Evolutionary conservation across 2,113 vertebrate genomes (phyloP).

Genomic region (Myiopsitta monachus): DNA sequence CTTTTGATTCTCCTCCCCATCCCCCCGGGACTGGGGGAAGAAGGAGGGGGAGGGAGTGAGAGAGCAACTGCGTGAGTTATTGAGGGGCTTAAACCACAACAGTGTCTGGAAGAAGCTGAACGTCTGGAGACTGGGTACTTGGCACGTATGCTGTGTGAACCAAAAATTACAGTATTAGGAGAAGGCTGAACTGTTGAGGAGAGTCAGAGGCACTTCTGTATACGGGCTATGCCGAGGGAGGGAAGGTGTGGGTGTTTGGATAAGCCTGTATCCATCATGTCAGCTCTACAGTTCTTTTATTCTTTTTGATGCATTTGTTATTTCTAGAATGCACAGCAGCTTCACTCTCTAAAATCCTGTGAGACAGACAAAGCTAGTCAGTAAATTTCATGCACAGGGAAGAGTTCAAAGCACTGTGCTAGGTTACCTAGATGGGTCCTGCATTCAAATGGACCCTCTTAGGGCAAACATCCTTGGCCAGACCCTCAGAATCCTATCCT

Average conservation of each 20-base stretch:
- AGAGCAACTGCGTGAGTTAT: too few species aligned
- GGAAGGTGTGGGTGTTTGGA: background rate
- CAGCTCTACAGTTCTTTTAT: background rate
- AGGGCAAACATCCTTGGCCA: background rate
- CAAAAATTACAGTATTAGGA: background rate
- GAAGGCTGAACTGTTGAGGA: background rate
- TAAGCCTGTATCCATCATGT: background rate
- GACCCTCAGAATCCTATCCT: background rate
- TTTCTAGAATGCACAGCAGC: background rate
- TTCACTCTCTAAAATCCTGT: background rate
- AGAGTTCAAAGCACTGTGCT: background rate
- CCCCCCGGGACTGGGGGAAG: too few species aligned
- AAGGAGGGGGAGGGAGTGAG: too few species aligned
- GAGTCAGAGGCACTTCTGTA: background rate
- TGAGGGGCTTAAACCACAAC: too few species aligned
- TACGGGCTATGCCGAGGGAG: background rate
- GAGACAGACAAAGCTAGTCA: background rate
- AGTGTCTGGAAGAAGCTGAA: background rate
- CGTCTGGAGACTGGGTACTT: background rate
- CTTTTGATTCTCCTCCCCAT: too few species aligned
- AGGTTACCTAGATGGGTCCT: background rate
- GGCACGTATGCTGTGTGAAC: rapidly evolving
- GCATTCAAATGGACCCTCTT: background rate
- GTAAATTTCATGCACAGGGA: background rate
- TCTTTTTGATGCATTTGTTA: background rate